A percentile compares a stretch with the other conserved stretches of the same genome.
Evolutionary conservation across 2,797 vertebrate genomes (phyloP).

Genomic region (Psittacula echo): DNA sequence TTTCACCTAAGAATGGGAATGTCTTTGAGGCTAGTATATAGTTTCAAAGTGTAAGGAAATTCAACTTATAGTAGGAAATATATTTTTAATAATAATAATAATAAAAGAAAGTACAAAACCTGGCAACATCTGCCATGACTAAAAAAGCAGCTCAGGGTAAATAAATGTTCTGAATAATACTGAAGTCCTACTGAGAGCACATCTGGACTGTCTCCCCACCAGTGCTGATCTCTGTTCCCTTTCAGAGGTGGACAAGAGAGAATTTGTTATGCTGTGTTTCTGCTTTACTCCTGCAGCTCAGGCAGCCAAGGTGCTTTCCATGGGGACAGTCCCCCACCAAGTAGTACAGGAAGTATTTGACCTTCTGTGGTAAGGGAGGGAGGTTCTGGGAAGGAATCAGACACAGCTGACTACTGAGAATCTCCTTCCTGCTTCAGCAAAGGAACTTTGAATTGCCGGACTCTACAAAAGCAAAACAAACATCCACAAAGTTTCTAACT

Average conservation of each 20-base stretch:
- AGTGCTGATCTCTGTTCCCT: neutral
- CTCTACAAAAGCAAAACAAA: neutral
- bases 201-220: neutral
- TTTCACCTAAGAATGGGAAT: neutral
- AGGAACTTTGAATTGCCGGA: neutral
- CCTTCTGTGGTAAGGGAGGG: neutral
- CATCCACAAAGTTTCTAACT: neutral
- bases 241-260: neutral
- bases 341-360: neutral
- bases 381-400: neutral
- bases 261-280: neutral
- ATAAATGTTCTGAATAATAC: neutral
- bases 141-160: neutral
- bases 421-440: neutral
- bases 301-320: neutral
- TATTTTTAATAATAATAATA: neutral
- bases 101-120: neutral
- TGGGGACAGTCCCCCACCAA: rapidly evolving
- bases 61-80: neutral
- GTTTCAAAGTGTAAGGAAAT: neutral
- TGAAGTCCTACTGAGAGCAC: neutral
- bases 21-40: neutral
- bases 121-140: neutral
- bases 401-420: neutral
- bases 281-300: neutral